phyloP scores from a whole-genome alignment of 2,113 vertebrate species.

The Periophthalmodon schlosseri region DNA sequence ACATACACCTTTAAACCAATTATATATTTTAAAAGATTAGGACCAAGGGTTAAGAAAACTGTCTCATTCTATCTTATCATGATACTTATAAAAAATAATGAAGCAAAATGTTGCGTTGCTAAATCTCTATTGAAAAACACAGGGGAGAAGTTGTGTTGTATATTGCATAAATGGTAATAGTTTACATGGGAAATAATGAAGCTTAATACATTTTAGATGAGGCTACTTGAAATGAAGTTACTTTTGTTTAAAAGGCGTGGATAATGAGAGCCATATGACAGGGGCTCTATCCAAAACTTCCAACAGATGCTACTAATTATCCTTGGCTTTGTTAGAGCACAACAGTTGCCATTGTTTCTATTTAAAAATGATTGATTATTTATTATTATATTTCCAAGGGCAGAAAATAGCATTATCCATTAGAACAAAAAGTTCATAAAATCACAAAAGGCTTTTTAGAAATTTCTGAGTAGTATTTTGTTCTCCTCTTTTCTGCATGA shows the following conservation, averaged over 20 bases:
- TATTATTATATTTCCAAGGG: not conserved
- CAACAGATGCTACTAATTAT: not conserved
- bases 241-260: not conserved
- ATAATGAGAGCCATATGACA: not conserved
- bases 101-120: too few relatives aligned
- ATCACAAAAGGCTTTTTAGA: not conserved
- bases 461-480: not conserved
- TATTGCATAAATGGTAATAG: not conserved
- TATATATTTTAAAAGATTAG: not conserved
- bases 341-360: not conserved
- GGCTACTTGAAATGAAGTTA: too few relatives aligned
- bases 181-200: not conserved
- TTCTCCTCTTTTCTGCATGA: not conserved
- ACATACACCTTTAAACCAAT: too few relatives aligned
- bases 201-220: not conserved
- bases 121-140: too few relatives aligned
- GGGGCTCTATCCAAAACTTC: not conserved
- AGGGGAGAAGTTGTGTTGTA: not conserved
- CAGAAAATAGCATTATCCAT: not conserved
- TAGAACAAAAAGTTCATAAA: not conserved
- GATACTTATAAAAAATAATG: too few relatives aligned
- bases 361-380: not conserved
- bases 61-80: too few relatives aligned
- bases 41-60: not conserved
- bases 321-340: not conserved